Evolutionary conservation across 2,113 vertebrate species (phyloP).

Genomic region (Sebastes schlegelii): DNA sequence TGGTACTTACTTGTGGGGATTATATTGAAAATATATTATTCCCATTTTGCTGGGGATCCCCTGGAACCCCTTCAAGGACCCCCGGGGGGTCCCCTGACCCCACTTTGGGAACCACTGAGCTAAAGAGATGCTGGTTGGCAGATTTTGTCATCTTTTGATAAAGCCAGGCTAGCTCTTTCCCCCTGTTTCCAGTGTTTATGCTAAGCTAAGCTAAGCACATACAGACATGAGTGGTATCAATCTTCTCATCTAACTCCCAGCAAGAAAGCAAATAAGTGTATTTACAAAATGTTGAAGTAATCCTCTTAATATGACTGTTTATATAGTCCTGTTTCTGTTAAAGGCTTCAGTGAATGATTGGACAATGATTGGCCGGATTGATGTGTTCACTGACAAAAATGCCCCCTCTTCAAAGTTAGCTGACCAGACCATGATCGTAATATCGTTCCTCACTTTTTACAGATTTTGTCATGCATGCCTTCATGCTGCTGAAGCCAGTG

Average conservation of each 20-base stretch:
- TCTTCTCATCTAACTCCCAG: neutral
- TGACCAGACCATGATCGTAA: conserved; percentile 39
- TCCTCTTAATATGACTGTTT: neutral
- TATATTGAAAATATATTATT: no score
- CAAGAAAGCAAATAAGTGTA: neutral
- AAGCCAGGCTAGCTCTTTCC: no score
- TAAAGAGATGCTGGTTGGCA: neutral
- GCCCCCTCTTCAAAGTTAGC: conserved; percentile 33
- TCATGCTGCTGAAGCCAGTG: conserved; percentile 57
- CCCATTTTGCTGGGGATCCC: no score
- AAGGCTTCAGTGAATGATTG: no score
- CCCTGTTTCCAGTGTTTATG: neutral
- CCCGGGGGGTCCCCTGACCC: no score
- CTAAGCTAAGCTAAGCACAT: conserved; percentile 14
- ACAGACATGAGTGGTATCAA: neutral
- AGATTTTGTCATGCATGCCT: conserved; percentile 64
- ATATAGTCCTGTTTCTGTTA: neutral
- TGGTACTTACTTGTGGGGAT: no score
- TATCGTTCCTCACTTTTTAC: conserved; percentile 55
- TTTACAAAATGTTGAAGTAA: neutral
- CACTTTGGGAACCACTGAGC: neutral
- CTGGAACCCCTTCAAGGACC: no score
- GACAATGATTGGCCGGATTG: neutral
- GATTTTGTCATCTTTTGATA: neutral
- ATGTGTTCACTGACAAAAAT: conserved; percentile 28